A percentile compares a stretch with the other conserved stretches of the same genome.
phyloP scores from a whole-genome alignment of 92 coral and sea anemone species.

The Isaurus tuberculatus region DNA sequence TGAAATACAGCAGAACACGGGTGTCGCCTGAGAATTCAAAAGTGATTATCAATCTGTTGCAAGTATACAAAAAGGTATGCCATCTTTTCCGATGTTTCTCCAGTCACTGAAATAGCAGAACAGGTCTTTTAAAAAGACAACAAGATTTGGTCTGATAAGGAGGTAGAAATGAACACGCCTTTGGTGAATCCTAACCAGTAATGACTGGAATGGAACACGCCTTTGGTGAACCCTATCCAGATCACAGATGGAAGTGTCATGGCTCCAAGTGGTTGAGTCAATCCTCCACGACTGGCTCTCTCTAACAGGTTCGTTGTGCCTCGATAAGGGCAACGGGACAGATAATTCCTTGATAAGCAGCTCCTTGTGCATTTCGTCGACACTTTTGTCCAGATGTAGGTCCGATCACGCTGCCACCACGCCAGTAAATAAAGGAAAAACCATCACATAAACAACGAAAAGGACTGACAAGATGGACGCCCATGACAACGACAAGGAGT shows the following conservation, averaged over 20 bases:
- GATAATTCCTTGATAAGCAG: not conserved
- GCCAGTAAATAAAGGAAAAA: not conserved
- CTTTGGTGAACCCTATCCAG: not conserved
- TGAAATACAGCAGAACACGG: not conserved
- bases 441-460: too few species aligned
- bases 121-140: not conserved
- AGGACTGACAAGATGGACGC: too few species aligned
- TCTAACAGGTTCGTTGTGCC: not conserved
- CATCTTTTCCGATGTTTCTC: not conserved
- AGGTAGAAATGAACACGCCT: not conserved
- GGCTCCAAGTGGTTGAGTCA: not conserved
- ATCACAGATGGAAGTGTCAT: not conserved
- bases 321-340: not conserved
- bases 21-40: not conserved
- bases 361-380: not conserved
- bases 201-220: not conserved
- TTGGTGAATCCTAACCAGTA: not conserved
- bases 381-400: not conserved
- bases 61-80: not conserved
- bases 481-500: too few species aligned
- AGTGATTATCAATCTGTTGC: not conserved
- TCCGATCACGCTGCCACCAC: slow-evolving; percentile 4
- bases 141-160: not conserved
- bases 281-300: not conserved
- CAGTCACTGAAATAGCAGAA: not conserved